Conservation (phyloP, 2,797 vertebrate genomes). For the Crocodylus rhombifer region DNA sequence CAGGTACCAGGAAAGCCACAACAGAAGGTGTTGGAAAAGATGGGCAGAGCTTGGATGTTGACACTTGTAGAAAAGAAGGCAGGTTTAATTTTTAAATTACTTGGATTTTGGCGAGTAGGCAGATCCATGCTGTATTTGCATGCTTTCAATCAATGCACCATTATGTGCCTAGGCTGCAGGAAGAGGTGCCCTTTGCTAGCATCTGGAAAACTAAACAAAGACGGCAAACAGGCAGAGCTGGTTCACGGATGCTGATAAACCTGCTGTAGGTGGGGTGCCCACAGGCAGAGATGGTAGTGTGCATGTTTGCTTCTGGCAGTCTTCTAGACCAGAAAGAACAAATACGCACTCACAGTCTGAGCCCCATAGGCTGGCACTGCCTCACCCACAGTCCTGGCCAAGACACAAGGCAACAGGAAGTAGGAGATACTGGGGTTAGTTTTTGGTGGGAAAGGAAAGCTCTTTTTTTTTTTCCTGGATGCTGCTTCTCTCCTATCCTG, state of each 20-base stretch:
- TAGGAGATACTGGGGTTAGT: background rate
- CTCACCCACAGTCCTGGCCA: background rate
- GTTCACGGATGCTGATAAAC: background rate
- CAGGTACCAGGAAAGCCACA: background rate
- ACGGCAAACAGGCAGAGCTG: constrained; percentile 19
- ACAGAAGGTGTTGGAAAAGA: background rate
- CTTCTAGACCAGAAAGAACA: background rate
- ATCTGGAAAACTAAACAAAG: accelerated
- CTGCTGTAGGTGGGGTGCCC: background rate
- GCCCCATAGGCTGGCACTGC: background rate
- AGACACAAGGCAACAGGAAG: background rate
- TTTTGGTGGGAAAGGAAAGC: background rate
- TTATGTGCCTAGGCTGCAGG: too few species aligned
- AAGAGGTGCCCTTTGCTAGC: accelerated
- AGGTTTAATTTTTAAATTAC: background rate
- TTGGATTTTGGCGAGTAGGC: background rate
- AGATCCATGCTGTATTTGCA: too few species aligned
- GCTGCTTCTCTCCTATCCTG: background rate
- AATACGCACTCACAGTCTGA: too few species aligned
- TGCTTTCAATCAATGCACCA: too few species aligned
- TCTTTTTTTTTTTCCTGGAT: background rate
- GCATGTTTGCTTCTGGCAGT: background rate
- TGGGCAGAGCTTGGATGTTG: background rate
- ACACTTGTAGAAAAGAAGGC: background rate
- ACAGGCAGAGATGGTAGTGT: background rate